phyloP scores from a whole-genome alignment of 2,797 vertebrate species.

The Muscicapa comitata region DNA sequence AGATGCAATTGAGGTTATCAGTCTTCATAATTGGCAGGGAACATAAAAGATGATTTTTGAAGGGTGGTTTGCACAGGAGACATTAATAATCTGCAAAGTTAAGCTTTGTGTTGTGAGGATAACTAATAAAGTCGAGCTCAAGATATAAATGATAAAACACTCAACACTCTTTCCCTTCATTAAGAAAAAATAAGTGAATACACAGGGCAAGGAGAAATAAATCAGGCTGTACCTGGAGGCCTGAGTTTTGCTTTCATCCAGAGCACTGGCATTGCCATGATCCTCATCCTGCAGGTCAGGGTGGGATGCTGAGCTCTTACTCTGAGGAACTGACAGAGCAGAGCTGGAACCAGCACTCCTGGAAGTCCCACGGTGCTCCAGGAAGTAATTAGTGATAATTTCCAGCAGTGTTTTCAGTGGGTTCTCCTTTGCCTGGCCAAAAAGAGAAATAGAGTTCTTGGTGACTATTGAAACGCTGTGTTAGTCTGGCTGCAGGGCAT shows the following conservation, averaged over 20 bases:
- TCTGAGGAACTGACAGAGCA: not conserved
- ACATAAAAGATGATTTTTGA: not conserved
- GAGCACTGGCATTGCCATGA: not conserved
- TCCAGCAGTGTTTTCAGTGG: constrained; percentile 91
- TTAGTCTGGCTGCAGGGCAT: not conserved
- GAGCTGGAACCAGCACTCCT: not conserved
- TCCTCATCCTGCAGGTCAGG: constrained; percentile 46
- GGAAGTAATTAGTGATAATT: constrained; percentile 86
- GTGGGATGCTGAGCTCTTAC: constrained; percentile 21
- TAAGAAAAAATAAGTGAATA: not conserved
- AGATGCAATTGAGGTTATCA: not conserved
- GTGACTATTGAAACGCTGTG: accelerated
- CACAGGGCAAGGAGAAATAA: not conserved
- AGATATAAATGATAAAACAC: not conserved
- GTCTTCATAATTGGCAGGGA: not conserved
- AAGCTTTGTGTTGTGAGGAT: not conserved
- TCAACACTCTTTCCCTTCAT: not conserved
- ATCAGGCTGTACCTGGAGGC: constrained; percentile 68
- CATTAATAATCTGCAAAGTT: not conserved
- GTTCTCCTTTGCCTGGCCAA: constrained; percentile 77
- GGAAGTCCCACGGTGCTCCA: constrained; percentile 70
- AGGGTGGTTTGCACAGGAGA: not conserved
- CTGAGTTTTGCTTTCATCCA: not conserved
- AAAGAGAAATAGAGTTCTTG: not conserved
- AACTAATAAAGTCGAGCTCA: not conserved